Base-by-base conservation (phyloP, 1,140 invertebrate genomes). In the Brachionus paranguensis region DNA sequence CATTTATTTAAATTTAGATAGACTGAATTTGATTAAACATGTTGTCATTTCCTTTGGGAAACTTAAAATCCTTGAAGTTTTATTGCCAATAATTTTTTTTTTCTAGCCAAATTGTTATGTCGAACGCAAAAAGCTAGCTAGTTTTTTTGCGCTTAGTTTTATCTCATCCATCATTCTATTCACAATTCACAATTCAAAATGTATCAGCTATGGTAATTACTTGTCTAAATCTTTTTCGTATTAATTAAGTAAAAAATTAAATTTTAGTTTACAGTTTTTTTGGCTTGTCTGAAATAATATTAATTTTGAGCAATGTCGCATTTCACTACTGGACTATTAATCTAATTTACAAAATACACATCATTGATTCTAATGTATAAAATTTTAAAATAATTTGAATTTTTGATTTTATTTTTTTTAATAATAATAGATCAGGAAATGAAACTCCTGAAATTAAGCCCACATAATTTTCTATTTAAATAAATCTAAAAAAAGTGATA, bases 261-360 rank as follows among this genome's bases (percentile, higher is more conserved):
- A 29, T 53, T 79, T 60, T n/a, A 79, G 76, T 79, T 33, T 79
- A 79, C 41, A 79, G 76, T 27, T 64, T 53, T 17, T 79, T 79
- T 53, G 76, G 76, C 1, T 6, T 79, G 24, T 33, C 76, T 4
- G 76, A 79, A 53, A 79, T 79, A 37, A 11, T 79, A 10, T 64
- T 79, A 37, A 79, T 79, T 24, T 33, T 79, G 33, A 79, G 76
- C 45, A 79, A 79, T 20, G 24, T 79, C 4, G n/a, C 55, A 24
- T 79, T 79, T 64, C 76, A 79, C 20, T 79, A 55, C 33, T 79
- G 50, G 68, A 72, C 68, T 41, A 47, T 72, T n/a, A 72, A 72
- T 72, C 17, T 72, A 72, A 43, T 43, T 0, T 14, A 41, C n/a
- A 72, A 41, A 11, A 43, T 72, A n/a, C 17, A 43, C n/a, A 8